Evolutionary conservation across 2,113 vertebrate species (phyloP).

Genomic region (Xenus cinereus): DNA sequence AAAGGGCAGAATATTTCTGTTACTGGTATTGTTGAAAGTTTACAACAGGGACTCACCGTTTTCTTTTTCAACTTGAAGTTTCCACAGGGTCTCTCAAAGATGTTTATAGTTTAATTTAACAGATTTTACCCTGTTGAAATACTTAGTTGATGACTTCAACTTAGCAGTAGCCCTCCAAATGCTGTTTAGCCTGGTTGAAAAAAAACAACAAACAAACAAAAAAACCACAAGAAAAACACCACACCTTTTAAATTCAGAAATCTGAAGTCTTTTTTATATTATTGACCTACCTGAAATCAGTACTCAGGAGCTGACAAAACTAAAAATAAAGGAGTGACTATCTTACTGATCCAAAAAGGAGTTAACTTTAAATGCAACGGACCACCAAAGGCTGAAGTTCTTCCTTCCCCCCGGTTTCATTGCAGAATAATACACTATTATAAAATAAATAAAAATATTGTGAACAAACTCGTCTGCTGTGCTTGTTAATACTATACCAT

Average conservation of each 20-base stretch:
- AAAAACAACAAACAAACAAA: accelerated
- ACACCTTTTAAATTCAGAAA: neutral
- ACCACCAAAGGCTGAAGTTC: neutral
- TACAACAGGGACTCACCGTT: neutral
- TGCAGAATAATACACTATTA: neutral
- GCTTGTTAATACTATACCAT: neutral
- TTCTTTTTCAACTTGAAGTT: conserved; percentile 19
- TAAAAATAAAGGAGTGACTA: neutral
- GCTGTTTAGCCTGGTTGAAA: neutral
- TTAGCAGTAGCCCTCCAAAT: neutral
- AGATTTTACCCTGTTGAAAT: neutral
- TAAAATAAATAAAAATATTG: neutral
- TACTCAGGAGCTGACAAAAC: neutral
- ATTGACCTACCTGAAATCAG: neutral
- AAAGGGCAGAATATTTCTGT: neutral
- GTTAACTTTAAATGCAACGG: neutral
- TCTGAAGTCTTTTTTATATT: neutral
- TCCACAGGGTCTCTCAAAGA: neutral
- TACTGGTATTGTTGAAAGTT: neutral
- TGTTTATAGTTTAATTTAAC: neutral
- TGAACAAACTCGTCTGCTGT: neutral
- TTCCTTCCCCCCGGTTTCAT: neutral
- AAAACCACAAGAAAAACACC: accelerated
- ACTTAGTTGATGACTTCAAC: neutral
- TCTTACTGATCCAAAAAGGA: neutral